Conservation (phyloP, 1,140 invertebrate genomes). For the Trichoplusia ni region DNA sequence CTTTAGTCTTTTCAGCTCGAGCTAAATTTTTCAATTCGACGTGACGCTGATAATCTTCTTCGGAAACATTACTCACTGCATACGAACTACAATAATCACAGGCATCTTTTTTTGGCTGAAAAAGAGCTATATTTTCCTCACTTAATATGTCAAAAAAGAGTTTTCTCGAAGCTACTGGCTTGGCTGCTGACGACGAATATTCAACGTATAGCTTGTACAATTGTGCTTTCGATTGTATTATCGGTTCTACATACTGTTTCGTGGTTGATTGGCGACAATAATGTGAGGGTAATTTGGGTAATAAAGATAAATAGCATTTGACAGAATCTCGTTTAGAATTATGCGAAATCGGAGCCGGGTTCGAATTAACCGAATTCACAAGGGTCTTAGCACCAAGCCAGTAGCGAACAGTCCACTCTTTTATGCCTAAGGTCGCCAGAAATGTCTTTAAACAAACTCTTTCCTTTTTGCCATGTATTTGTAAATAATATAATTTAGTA, state of each 20-base stretch:
- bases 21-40: background rate
- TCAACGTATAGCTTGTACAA: conserved; percentile 25
- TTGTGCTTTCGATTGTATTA: conserved; percentile 30
- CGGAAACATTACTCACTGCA: background rate
- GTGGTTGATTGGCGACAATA: conserved; percentile 42
- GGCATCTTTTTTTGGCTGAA: conserved; percentile 26
- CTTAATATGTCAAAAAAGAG: background rate
- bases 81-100: background rate
- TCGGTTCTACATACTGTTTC: conserved; percentile 41
- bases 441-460: conserved; percentile 49
- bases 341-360: background rate
- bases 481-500: conserved; percentile 42
- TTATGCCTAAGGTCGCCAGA: conserved; percentile 44
- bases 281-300: conserved; percentile 46
- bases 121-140: conserved; percentile 14
- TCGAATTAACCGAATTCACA: background rate
- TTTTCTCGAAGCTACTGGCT: background rate
- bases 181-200: background rate
- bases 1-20: background rate
- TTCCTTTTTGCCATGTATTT: conserved; percentile 41
- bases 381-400: conserved; percentile 38
- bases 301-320: conserved; percentile 27
- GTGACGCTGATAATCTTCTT: background rate
- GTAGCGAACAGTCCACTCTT: conserved; percentile 45
- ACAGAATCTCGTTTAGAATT: background rate